These are phyloP conservation scores for Avahi laniger DNA, from an alignment of 2,797 vertebrate species.

Conservation along the genomic window DNA sequence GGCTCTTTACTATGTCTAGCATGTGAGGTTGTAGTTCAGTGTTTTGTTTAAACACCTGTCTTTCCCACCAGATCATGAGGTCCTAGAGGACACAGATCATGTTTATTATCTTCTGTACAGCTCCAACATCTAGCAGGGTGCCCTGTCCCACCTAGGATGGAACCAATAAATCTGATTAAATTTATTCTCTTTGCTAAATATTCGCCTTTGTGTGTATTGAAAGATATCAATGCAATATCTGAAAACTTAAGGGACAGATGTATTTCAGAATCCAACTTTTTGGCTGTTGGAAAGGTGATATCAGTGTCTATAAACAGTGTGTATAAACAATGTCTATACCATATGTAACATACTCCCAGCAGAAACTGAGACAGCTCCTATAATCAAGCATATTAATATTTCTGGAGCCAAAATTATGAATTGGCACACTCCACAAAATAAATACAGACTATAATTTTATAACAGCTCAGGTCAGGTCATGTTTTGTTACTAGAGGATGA, in stretches of 20 bases:
- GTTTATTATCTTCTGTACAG: not conserved
- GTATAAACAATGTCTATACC: not conserved
- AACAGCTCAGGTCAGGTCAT: not conserved
- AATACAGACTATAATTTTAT: not conserved
- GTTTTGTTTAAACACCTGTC: not conserved
- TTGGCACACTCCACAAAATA: not conserved
- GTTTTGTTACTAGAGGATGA: not conserved
- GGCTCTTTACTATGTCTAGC: not conserved
- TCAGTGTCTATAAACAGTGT: not conserved
- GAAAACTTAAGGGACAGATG: not conserved
- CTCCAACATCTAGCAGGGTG: not conserved
- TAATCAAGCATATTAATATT: not conserved
- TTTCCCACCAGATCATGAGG: not conserved
- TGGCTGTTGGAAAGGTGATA: not conserved
- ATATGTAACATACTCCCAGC: not conserved
- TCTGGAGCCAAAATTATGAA: not conserved
- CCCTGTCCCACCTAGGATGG: not conserved
- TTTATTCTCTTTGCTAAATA: not conserved
- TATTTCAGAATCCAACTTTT: not conserved
- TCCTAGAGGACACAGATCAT: not conserved
- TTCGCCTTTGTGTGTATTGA: not conserved
- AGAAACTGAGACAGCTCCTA: not conserved
- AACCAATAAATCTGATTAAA: not conserved
- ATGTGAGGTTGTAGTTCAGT: not conserved
- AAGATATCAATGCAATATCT: not conserved